Base-by-base conservation (phyloP, 1,140 invertebrate species). In the Idris sp. region DNA sequence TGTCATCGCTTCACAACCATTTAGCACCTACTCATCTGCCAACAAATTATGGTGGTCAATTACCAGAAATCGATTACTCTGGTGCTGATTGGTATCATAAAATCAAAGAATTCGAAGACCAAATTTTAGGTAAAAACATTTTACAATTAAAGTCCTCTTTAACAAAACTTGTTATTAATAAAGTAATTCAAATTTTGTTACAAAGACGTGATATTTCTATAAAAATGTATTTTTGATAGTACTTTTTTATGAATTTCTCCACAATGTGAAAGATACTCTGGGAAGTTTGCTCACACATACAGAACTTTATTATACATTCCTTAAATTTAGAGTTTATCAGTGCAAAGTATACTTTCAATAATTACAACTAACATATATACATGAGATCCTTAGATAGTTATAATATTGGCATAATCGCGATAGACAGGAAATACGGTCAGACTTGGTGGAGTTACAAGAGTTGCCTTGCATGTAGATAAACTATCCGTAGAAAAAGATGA, bases 51-150 rank as follows among this genome's bases (percentile, higher is more conserved):
- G 94, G 90, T 13, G 95, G 95, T 2, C 83, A 91, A 22, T 77
- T 92, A 22, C 93, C 93, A 0, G 90, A 91, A 71, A 94, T 95
- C 44, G 88, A 95, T 83, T 95, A 95, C 75, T 89, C 87, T 6
- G 90, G 91, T 3, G 89, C 89, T 1, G 90, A 94, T 38, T 95
- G 93, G 93, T 93, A 91, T 79, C 92, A 92, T 6, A 83, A 88
- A 10, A 85, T 94, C 49, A 79, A 90, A n/a, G 83, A 90, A 6
- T 84, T 91, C 51, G 81, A 91, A 0, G 90, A 91, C 2, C 90
- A 90, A 62, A 90, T 94, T 18, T 82, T 88, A 80, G 81, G 88
- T 88, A 75, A 67, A 22, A n/a, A n/a, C n/a, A n/a, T n/a, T n/a
- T n/a, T n/a, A n/a, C n/a, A n/a, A n/a, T n/a, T n/a, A n/a, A n/a